A percentile compares a stretch with the other conserved stretches of the same genome.
Evolutionary conservation across 2,888 invertebrate species (phyloP).

Genomic region (Hyposoter didymator): DNA sequence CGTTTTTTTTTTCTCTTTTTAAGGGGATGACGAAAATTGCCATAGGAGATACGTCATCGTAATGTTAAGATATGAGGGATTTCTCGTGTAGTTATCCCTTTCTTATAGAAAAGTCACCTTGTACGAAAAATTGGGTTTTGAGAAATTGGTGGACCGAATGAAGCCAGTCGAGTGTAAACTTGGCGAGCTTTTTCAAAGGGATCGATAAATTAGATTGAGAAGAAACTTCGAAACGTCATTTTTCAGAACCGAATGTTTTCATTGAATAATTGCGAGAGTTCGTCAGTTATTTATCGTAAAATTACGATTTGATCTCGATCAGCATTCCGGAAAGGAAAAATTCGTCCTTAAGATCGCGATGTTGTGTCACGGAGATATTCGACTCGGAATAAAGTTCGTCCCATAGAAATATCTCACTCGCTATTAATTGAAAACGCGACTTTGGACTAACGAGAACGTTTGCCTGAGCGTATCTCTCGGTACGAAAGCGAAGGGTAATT

Average conservation of each 20-base stretch:
- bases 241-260: background rate
- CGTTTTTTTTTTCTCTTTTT: slow-evolving; percentile 1
- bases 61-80: slow-evolving; percentile 17
- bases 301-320: background rate
- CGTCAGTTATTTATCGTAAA: too few relatives aligned
- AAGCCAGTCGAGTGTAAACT: background rate
- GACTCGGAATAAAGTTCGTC: background rate
- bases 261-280: too few relatives aligned
- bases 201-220: background rate
- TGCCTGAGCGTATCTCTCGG: slow-evolving; percentile 35
- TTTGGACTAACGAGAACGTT: slow-evolving; percentile 61
- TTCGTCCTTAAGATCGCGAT: background rate
- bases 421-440: slow-evolving; percentile 51
- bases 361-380: background rate
- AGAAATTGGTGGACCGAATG: slow-evolving; percentile 3
- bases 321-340: too few relatives aligned
- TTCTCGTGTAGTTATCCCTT: slow-evolving; percentile 26
- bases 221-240: background rate
- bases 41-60: slow-evolving; percentile 55
- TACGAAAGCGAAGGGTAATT: slow-evolving; percentile 30
- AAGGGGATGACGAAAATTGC: slow-evolving; percentile 67
- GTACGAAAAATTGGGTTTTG: background rate
- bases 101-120: background rate
- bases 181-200: background rate
- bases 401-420: slow-evolving; percentile 9